Conservation (phyloP, 2,797 vertebrate species). For the Amblyraja radiata region DNA sequence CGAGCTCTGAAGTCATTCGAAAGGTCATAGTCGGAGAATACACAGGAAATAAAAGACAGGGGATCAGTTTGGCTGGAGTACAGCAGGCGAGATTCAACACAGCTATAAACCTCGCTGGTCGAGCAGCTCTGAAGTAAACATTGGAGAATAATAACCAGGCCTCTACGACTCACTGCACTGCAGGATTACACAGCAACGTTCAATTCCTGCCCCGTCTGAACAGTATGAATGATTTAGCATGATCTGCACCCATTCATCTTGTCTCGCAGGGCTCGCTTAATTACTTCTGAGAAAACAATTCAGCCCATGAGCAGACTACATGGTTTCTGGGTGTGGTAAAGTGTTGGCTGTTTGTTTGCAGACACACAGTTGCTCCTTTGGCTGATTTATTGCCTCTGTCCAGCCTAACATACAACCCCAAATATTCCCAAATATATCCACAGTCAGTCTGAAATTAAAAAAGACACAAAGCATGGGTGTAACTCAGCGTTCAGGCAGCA, state of each 20-base stretch:
- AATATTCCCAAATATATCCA: neutral
- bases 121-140: neutral
- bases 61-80: neutral
- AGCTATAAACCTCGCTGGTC: neutral
- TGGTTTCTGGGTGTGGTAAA: too few relatives aligned
- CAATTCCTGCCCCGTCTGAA: neutral
- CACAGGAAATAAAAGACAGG: constrained; percentile 13
- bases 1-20: neutral
- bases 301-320: too few relatives aligned
- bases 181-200: neutral
- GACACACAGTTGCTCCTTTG: too few relatives aligned
- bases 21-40: constrained; percentile 28
- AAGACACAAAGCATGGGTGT: too few relatives aligned
- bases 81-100: neutral
- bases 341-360: too few relatives aligned
- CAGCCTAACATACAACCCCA: neutral
- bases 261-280: neutral
- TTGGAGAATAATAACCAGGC: neutral
- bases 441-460: neutral
- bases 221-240: neutral
- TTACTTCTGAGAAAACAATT: too few relatives aligned
- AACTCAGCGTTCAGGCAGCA: too few relatives aligned
- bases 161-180: neutral
- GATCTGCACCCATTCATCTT: neutral
- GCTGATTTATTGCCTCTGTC: neutral